Base-by-base conservation (phyloP, 2,888 invertebrate species). In the Platypus cylindrus region DNA sequence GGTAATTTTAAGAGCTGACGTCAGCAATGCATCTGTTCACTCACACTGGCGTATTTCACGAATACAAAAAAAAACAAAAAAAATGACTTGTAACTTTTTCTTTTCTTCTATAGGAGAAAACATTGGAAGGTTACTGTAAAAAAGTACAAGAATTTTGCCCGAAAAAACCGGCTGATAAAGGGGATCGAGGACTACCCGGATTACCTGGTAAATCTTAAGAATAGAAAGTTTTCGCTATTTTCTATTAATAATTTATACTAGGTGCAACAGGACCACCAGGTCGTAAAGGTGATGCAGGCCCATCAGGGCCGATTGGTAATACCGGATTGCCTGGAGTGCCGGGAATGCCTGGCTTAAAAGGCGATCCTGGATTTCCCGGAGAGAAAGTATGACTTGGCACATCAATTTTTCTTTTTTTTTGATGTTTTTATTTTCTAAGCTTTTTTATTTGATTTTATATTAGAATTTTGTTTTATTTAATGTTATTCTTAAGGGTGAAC, bases 91-190 rank as follows among this genome's bases (percentile, higher is more conserved):
- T 13, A 13, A 13, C 5, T 13, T 30, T 7, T 8, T 30, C 7
- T 34, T 22, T 41, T 49, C 40, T 46, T 37, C 68, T 68, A 12
- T 63, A 86, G 85, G 74, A 82, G 52, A 78, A 80, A 53, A 81
- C 82, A 2, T 78, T 89, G 32, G 81, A 85, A 54, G 83, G 79
- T 1, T 84, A 85, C 54, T 89, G 89, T 55, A 78, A 78, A 49
- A 80, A 82, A 5, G 80, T 85, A 0, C 78, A 79, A 51, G 81
- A 82, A 36, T 83, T 82, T 54, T 89, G 87, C 40, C 58, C 57
- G 9, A 45, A 46, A 30, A 31, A 41, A 16, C 50, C 55, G 3
- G 55, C 55, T 37, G 54, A 53, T 7, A 34, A 41, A 27, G 48
- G 48, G n/a, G 41, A 38, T 18, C 36, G 43, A 33, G 47, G 47